A percentile compares a stretch with the other conserved stretches of the same genome.
phyloP scores from a whole-genome alignment of 1,140 invertebrate genomes.

The Anadara kagoshimensis region DNA sequence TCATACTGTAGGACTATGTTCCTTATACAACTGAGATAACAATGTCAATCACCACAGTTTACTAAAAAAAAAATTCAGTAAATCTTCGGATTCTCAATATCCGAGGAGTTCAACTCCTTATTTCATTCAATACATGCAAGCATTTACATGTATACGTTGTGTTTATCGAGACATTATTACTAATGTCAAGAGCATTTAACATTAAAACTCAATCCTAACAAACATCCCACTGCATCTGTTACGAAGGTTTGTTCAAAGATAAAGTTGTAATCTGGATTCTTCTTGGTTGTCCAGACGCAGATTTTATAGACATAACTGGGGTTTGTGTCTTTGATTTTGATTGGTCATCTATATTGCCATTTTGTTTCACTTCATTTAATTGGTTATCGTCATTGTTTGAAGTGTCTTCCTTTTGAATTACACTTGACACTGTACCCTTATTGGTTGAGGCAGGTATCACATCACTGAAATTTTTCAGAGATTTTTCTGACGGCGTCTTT shows the following conservation, averaged over 20 bases:
- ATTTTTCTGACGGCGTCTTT: not conserved
- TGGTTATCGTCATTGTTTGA: not conserved
- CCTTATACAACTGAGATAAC: too few species aligned
- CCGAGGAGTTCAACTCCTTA: too few species aligned
- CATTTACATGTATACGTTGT: too few species aligned
- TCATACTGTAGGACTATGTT: too few species aligned
- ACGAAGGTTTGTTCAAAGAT: constrained; percentile 25
- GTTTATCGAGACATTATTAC: too few species aligned
- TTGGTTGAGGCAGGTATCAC: not conserved
- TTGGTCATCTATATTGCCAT: not conserved
- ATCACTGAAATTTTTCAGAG: not conserved
- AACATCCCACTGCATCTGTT: too few species aligned
- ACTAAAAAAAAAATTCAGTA: too few species aligned
- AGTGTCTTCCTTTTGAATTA: not conserved
- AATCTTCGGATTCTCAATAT: too few species aligned
- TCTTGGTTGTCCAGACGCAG: constrained; percentile 23
- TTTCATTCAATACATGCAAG: too few species aligned
- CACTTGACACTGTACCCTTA: not conserved
- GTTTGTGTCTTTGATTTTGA: not conserved
- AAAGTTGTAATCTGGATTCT: constrained; percentile 48
- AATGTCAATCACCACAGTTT: too few species aligned
- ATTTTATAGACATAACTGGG: not conserved
- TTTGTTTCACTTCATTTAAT: not conserved
- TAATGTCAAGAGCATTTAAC: too few species aligned
- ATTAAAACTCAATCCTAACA: too few species aligned